phyloP scores from a whole-genome alignment of 2,888 invertebrate genomes.

The Rhogogaster chlorosoma region DNA sequence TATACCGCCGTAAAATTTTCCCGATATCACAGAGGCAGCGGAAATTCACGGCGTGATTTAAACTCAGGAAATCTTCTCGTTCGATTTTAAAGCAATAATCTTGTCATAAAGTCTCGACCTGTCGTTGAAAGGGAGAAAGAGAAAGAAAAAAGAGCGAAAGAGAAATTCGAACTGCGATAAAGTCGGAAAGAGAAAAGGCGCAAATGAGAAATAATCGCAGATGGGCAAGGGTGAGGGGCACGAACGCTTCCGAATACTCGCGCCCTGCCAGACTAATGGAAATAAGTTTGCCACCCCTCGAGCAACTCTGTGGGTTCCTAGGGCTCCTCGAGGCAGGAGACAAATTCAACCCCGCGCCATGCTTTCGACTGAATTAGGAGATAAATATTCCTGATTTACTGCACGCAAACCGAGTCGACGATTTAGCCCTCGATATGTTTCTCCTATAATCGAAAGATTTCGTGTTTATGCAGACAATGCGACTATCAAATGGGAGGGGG shows the following conservation, averaged over 20 bases:
- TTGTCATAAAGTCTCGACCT: conserved; percentile 36
- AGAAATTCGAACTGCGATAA: not conserved
- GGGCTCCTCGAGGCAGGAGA: conserved; percentile 52
- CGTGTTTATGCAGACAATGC: conserved; percentile 19
- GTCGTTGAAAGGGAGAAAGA: conserved; percentile 4
- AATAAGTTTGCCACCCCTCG: conserved; percentile 65
- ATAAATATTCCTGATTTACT: conserved; percentile 70
- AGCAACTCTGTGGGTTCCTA: conserved; percentile 32
- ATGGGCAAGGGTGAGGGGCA: conserved; percentile 56
- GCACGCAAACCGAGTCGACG: conserved; percentile 39
- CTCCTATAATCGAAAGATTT: conserved; percentile 23
- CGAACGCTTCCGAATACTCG: conserved; percentile 59
- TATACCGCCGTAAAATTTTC: conserved; percentile 13
- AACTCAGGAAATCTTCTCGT: conserved; percentile 33
- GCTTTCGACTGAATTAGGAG: conserved; percentile 68
- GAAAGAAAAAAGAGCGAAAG: not conserved
- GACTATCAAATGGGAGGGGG: conserved; percentile 11
- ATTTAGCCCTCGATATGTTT: conserved; percentile 14
- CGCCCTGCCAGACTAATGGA: conserved; percentile 67
- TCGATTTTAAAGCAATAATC: conserved; percentile 44
- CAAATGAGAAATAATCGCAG: conserved; percentile 65
- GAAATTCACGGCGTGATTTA: conserved; percentile 25
- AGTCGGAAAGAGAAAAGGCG: conserved; percentile 27
- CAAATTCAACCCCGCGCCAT: conserved; percentile 60
- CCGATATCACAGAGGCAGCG: conserved; percentile 26